Conservation (phyloP, 2,797 vertebrate species). For the Cossypha niveicapilla region DNA sequence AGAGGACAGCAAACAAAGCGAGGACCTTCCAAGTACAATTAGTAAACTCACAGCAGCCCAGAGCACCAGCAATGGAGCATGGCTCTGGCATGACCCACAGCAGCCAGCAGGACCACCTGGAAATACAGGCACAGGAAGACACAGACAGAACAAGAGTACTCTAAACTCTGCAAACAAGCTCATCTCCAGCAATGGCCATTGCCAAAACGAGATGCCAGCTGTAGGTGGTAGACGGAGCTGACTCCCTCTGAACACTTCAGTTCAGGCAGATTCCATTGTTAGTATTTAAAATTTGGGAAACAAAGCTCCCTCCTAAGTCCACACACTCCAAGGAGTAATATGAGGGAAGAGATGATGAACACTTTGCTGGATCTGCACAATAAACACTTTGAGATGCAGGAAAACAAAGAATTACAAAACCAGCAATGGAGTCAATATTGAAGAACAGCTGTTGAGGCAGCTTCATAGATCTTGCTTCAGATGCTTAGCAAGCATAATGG, state of each 20-base stretch:
- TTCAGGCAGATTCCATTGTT: background rate
- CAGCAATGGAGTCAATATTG: background rate
- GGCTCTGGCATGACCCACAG: fast-evolving
- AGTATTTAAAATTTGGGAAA: background rate
- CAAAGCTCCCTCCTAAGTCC: background rate
- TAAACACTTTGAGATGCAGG: background rate
- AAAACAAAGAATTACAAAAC: background rate
- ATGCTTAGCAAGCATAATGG: background rate
- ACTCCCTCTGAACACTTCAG: background rate
- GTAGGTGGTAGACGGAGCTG: background rate
- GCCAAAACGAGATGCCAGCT: background rate
- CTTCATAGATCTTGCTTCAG: background rate
- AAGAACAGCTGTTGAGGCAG: background rate
- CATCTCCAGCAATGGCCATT: background rate
- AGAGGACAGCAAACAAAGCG: background rate
- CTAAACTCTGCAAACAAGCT: background rate
- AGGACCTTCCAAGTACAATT: background rate
- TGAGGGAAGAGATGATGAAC: background rate
- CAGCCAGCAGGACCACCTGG: background rate
- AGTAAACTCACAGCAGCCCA: background rate
- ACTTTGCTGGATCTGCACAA: background rate
- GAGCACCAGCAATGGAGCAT: background rate
- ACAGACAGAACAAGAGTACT: background rate
- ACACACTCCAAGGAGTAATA: background rate
- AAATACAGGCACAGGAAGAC: background rate